These are phyloP conservation scores for Cheirogaleus major DNA, from an alignment of 2,797 vertebrate genomes.

Conservation along the genomic window DNA sequence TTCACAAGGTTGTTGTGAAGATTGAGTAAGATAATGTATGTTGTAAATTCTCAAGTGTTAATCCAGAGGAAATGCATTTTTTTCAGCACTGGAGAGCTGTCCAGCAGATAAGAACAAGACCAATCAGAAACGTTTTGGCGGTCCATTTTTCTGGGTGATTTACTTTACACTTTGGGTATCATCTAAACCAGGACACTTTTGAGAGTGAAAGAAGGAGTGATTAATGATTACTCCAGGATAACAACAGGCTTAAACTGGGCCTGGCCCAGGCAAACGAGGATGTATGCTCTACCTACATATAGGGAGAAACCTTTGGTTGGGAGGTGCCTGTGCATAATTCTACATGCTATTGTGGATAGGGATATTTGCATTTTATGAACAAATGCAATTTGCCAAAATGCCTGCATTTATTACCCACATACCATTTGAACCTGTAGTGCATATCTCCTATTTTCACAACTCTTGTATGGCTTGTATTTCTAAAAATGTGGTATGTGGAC, in stretches of 20 bases:
- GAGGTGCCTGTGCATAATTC: not conserved
- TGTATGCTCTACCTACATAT: not conserved
- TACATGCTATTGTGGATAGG: not conserved
- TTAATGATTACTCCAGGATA: not conserved
- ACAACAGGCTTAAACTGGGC: not conserved
- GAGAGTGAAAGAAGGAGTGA: not conserved
- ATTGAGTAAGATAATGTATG: not conserved
- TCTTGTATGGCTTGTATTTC: not conserved
- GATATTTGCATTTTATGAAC: not conserved
- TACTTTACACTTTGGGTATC: not conserved
- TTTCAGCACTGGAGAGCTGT: not conserved
- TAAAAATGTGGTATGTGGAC: not conserved
- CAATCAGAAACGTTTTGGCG: not conserved
- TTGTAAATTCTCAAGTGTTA: not conserved
- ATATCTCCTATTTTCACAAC: not conserved
- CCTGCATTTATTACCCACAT: not conserved
- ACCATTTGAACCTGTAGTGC: not conserved
- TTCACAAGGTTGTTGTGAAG: not conserved
- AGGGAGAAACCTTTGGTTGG: not conserved
- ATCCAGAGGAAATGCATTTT: not conserved
- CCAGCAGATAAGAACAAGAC: not conserved
- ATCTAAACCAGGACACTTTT: not conserved
- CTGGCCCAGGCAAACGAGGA: not conserved
- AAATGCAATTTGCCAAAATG: not conserved
- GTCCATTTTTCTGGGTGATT: not conserved